Conservation (phyloP, 2,888 invertebrate species). For the Cataglyphis cursor region DNA sequence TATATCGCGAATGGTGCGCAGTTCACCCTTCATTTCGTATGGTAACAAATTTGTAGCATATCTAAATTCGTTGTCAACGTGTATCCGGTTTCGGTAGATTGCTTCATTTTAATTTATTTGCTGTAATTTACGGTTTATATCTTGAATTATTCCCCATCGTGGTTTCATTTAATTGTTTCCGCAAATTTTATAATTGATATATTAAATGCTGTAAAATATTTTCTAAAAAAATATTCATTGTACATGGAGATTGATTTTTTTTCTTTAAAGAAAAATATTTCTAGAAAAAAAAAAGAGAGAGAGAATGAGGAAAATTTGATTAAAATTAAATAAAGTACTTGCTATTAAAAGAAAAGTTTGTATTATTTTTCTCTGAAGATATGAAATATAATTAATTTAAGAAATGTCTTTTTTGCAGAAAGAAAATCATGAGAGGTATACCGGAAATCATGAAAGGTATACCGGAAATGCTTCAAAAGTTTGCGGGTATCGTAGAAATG, state of each 20-base stretch:
- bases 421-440: neutral
- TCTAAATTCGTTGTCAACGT: constrained; percentile 37
- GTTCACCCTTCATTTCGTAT: constrained; percentile 49
- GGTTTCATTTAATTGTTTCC: neutral
- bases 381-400: neutral
- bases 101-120: constrained; percentile 11
- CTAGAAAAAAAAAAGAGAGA: neutral
- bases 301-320: neutral
- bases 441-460: neutral
- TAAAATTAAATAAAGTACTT: constrained; percentile 5
- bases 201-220: neutral
- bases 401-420: neutral
- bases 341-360: neutral
- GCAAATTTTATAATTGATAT: neutral
- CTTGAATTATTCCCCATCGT: neutral
- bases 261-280: neutral
- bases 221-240: neutral
- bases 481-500: constrained; percentile 20
- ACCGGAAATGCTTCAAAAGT: constrained; percentile 15
- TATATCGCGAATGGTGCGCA: constrained; percentile 70
- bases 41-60: constrained; percentile 44
- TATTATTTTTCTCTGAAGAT: neutral
- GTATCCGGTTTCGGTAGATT: constrained; percentile 4
- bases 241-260: neutral
- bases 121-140: neutral